Evolutionary conservation across 2,113 vertebrate genomes (phyloP), one percentile per base, ranked within the genome.

Genomic region (Ranitomeya imitator): DNA sequence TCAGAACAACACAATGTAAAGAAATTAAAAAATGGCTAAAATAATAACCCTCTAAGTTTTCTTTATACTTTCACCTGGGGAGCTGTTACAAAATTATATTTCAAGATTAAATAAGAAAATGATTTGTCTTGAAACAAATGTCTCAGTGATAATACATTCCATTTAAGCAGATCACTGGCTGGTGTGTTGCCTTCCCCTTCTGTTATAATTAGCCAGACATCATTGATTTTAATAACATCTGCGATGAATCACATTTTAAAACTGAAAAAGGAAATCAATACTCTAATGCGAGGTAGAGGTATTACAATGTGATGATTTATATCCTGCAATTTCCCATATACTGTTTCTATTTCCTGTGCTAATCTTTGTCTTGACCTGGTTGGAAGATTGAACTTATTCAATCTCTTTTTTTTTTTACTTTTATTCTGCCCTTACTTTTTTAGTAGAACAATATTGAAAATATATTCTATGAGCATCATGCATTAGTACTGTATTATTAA

Each of bases 191-290:
- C 71, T 83, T 74, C 84, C 55, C 51, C n/a, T 73, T 88, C 67
- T 83, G 63, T 87, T 87, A 71, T 81, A 87, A 87, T 87, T 87
- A 87, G 78, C 63, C 26, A 76, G 87, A 83, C 57, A 65, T 83
- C 45, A 88, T 84, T 84, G 87, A 88, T 88, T 88, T 83, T 84
- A 84, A 60, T 77, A 88, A 80, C 19, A 77, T 78, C 87, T 83
- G 57, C 80, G 13, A 88, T 88, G 87, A 88, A 88, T 88, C 87
- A 83, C 71, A 88, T 83, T 77, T 71, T 83, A 83, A 88, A 82
- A 60, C 77, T 77, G 71, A 73, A 88, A 88, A 88, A 88, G 81
- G 23, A 26, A 88, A 88, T 88, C 87, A 78, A 83, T 88, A 76
- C 18, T 59, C 21, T 88, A 83, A 88, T 88, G 87, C 83, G 57